Evolutionary conservation across 1,140 invertebrate species (phyloP), one percentile per base, ranked within the genome.

Genomic region (Micrasema longulum): DNA sequence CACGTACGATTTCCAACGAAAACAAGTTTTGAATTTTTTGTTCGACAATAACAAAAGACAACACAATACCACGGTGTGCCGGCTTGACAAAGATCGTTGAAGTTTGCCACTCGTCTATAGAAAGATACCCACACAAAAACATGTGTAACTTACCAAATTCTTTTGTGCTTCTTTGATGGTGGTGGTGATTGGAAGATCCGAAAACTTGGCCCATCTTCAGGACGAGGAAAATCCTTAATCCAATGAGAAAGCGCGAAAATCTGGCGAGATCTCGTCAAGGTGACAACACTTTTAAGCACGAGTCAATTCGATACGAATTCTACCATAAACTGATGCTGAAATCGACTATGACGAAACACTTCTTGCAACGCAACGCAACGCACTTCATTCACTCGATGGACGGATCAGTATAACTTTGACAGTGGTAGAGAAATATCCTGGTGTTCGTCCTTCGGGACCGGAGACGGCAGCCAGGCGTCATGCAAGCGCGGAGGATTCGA

Each of bases 161-260:
- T 23, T 71, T 75, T 55, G 65, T 75, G 26, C 57, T 63, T 14
- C 73, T 18, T 38, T 71, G 69, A 11, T 75, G 73, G 7, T 71
- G 69, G 57, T 73, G 66, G 38, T 75, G 63, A 35, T 72, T 75
- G 5, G 73, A 75, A 16, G 73, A 75, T 22, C 73, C 73, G 57
- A 75, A 75, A n/a, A 69, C 66, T 55, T 75, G 73, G 20, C 73
- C 73, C 73, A 75, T 75, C 14, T 26, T 45, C 50, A 41, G 22
- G 50, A 53, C 10, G 52, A 55, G 12, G 26, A 16, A 31, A n/a
- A 55, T 35, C 52, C 52, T 55, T 36, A 55, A 55, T 36, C 52
- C 52, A 31, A 55, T 31, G 7, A n/a, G n/a, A n/a, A n/a, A n/a
- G n/a, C n/a, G 22, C 12, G 50, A 23, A 53, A 53, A 18, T 53